Percentiles rank a stretch among this genome's conserved stretches.
These are phyloP conservation scores for Sanderia malayensis DNA, from an alignment of 30 jellyfish, hydroid and myxozoan genomes.

Conservation along the genomic window DNA sequence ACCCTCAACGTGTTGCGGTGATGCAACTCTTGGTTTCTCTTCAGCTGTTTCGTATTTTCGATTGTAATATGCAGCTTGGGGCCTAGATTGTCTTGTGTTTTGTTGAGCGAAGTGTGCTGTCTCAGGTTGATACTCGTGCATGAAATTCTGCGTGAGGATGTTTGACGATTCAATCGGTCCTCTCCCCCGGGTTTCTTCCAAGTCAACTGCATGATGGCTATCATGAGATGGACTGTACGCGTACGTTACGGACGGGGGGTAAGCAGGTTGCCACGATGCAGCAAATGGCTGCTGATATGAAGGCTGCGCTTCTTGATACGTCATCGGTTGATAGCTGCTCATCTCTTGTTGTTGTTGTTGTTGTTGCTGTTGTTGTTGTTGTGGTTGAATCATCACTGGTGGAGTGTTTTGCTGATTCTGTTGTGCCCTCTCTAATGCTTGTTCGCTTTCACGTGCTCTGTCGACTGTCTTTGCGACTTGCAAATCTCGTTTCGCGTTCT, in stretches of 20 bases:
- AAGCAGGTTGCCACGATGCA: constrained; percentile 48
- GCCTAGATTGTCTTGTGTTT: neutral
- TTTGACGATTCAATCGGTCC: constrained; percentile 3
- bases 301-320: neutral
- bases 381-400: constrained; percentile 20
- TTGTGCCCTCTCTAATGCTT: constrained; percentile 14
- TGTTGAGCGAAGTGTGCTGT: neutral
- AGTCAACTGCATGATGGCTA: constrained; percentile 2
- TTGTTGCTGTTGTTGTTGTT: neutral
- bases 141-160: neutral
- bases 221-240: constrained; percentile 41
- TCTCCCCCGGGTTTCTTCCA: neutral
- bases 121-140: neutral
- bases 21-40: constrained; percentile 37
- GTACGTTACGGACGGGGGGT: constrained; percentile 47
- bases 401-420: constrained; percentile 21
- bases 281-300: constrained; percentile 31
- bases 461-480: constrained; percentile 53
- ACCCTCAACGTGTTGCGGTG: constrained; percentile 38
- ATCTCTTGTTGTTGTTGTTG: neutral
- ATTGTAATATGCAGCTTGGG: constrained; percentile 21
- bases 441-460: constrained; percentile 2
- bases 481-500: constrained; percentile 68
- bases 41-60: constrained; percentile 32
- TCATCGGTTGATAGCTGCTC: constrained; percentile 13